phyloP scores from a whole-genome alignment of 2,113 vertebrate species.

The Ranitomeya imitator region DNA sequence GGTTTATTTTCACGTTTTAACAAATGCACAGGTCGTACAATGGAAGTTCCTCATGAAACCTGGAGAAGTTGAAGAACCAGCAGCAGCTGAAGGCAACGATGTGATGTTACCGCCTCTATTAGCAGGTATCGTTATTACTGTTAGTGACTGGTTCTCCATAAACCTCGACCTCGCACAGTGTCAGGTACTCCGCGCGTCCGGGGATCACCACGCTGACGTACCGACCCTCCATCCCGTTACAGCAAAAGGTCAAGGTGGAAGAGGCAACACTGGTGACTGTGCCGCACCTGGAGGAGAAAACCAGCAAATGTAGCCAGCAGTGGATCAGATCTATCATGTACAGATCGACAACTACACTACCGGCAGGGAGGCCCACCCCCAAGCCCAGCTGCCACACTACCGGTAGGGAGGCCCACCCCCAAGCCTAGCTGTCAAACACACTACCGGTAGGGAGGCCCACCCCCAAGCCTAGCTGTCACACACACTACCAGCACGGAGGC shows the following conservation, averaged over 20 bases:
- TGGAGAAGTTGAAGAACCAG: too few relatives aligned
- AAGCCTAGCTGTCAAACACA: too few relatives aligned
- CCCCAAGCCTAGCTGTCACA: too few relatives aligned
- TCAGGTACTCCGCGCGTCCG: not conserved
- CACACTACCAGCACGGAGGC: too few relatives aligned
- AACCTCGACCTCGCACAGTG: not conserved
- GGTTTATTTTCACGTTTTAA: too few relatives aligned
- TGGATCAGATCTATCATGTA: too few relatives aligned
- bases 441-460: too few relatives aligned
- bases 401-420: too few relatives aligned
- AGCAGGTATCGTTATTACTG: not conserved
- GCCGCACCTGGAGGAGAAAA: not conserved
- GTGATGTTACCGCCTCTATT: not conserved
- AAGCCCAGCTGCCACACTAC: too few relatives aligned
- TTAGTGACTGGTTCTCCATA: not conserved
- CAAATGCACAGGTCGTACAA: not conserved
- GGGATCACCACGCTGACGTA: not conserved
- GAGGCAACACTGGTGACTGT: not conserved
- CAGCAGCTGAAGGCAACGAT: too few relatives aligned
- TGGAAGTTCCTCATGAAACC: not conserved
- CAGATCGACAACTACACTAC: too few relatives aligned
- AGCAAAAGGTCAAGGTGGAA: not conserved
- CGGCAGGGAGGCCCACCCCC: too few relatives aligned
- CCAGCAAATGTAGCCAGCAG: not conserved
- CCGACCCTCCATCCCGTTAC: not conserved